Evolutionary conservation across 2,888 invertebrate genomes (phyloP).

Genomic region (Amphimallon solstitiale): DNA sequence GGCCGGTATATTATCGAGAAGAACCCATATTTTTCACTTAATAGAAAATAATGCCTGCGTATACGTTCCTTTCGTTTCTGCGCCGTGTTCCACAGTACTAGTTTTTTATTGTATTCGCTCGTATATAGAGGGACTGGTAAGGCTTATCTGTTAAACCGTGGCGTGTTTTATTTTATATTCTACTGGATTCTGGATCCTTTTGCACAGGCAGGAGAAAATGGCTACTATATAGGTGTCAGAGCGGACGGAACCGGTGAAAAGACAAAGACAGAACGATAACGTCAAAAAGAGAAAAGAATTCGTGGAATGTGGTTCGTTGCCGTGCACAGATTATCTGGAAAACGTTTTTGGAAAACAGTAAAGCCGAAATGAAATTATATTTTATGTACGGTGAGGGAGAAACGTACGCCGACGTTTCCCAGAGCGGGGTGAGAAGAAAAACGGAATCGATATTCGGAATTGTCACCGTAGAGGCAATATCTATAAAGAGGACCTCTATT

Average conservation of each 20-base stretch:
- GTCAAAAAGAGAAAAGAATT: constrained; percentile 23
- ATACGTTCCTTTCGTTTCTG: constrained; percentile 2
- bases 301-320: constrained; percentile 25
- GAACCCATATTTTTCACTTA: constrained; percentile 15
- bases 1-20: constrained; percentile 2
- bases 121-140: constrained; percentile 18
- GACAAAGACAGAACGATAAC: constrained; percentile 18
- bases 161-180: constrained; percentile 24
- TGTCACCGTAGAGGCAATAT: constrained; percentile 44
- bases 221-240: constrained; percentile 16
- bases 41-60: constrained; percentile 22
- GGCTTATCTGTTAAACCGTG: constrained; percentile 15
- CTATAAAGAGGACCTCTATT: constrained; percentile 48
- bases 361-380: constrained; percentile 51
- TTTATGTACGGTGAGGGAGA: constrained; percentile 44
- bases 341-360: constrained; percentile 49
- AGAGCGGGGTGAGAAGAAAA: neutral
- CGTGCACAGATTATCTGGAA: constrained; percentile 46
- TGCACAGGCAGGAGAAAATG: constrained; percentile 16
- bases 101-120: constrained; percentile 17
- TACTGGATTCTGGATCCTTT: constrained; percentile 18
- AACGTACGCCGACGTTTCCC: neutral
- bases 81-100: neutral
- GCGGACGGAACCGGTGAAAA: neutral
- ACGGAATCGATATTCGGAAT: constrained; percentile 33